Base-by-base conservation (phyloP, 2,113 vertebrate species). In the Phasianus colchicus region DNA sequence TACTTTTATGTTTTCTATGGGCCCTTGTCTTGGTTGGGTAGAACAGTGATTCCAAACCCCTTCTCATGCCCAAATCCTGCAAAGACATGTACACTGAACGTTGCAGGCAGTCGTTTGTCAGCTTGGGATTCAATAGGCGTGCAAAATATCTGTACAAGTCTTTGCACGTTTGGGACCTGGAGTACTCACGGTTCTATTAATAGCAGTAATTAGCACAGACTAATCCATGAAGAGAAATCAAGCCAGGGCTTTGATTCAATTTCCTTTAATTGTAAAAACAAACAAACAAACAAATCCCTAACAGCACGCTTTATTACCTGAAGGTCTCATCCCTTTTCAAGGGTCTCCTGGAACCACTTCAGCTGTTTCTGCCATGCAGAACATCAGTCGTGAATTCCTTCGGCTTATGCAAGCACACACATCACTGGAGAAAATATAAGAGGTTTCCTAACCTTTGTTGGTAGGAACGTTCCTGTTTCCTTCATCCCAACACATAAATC, bases 401-500 rank as follows among this genome's bases (percentile, higher is more conserved):
- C 76, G 48, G 45, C 13, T 95, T 45, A 73, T 6, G 15, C 5
- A 10, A 57, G 34, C 19, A 21, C 32, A 25, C 25, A 84, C 22
- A 16, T 48, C 40, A 75, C 9, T 72, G 71, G 38, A 77, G 79
- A 60, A 87, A 96, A 91, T 0, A 0, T 20, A 45, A 73, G 47
- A 70, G 13, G 19, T 77, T 91, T 91, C 69, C 72, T 81, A 74
- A 82, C 79, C 50, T 64, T 95, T 60, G 36, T 0, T 65, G 55
- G 25, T 52, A 83, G 69, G 55, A 88, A 71, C 11, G 52, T 60
- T 88, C 85, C 48, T 2, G 2, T 93, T 92, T 86, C 82, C 72
- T 75, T 89, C 79, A 83, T 78, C 65, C 60, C 42, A 80, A 57
- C 42, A 85, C 18, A 89, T 89, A 95, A 95, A 95, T 93, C 85